Evolutionary conservation across 2,888 invertebrate genomes (phyloP), one percentile per base, ranked within the genome.

Genomic region (Agrenia bidenticulata): DNA sequence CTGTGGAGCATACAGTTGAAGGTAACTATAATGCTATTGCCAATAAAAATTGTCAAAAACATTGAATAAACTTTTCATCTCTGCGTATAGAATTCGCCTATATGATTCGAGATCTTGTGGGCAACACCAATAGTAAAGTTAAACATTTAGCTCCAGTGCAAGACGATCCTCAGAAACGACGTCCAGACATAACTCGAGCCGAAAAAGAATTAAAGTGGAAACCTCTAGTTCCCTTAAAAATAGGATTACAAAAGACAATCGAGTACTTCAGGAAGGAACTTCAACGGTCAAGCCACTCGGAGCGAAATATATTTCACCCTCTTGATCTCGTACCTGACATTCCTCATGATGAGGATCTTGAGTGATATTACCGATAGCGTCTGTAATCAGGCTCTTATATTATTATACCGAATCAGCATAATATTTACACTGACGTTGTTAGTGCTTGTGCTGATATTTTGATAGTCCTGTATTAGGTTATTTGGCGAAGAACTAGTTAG

Each of bases 1-100:
- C 99, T 0, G 94, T 94, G 49, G 99, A 99, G 81, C 93, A 96
- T 80, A 92, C 94, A 1, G 98, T 99, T 77, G 88, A 89, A 83
- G 89, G 89, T 89, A 69, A 9, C 4, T 5, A 17, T 39, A 9
- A 11, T 45, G 4, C n/a, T n/a, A 45, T 17, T 45, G 9, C 9
- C 39, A 39, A 39, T 39, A 9, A 39, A 9, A 39, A 15, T 15
- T 11, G 15, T 39, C 32, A 32, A 32, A 32, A 32, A 32, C 32
- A 32, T n/a, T 15, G 4, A n/a, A 45, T 45, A 9, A 72, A 32
- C 11, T 32, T 32, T 32, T 32, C 4, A 7, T 32, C 11, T 32
- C 5, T 32, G 65, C 76, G 67, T 57, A 2, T 80, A 90, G 93
- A 93, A 81, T 94, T 94, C 80, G 94, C 93, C 1, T 82, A 86